These are phyloP conservation scores for Notoglanidium macrostoma DNA, from an alignment of 2,797 vertebrate species.

Conservation along the genomic window DNA sequence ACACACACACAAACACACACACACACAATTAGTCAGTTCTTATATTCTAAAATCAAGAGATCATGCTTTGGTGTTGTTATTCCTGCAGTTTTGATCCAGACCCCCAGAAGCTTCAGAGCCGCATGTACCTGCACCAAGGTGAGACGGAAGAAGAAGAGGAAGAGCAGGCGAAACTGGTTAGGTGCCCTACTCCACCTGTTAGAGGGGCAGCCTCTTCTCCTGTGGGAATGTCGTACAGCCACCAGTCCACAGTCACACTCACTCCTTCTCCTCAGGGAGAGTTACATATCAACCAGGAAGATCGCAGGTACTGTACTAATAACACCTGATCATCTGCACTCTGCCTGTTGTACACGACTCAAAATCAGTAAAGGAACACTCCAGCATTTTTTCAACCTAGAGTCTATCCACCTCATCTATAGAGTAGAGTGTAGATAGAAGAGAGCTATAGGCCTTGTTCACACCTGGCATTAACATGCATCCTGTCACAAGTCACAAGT, in stretches of 20 bases:
- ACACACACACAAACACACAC: background rate
- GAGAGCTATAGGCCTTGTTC: too few species aligned
- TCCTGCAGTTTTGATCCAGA: constrained; percentile 88
- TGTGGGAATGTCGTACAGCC: constrained; percentile 94
- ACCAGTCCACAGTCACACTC: constrained; percentile 96
- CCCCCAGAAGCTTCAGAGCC: constrained; percentile 80
- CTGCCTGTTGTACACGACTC: background rate
- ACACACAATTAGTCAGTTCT: background rate
- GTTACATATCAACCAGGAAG: constrained; percentile 67
- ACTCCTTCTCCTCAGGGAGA: constrained; percentile 97
- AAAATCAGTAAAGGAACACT: background rate
- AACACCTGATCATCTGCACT: background rate
- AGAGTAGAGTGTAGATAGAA: background rate
- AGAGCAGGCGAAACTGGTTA: constrained; percentile 78
- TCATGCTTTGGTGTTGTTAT: background rate
- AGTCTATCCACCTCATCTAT: background rate
- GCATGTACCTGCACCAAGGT: constrained; percentile 96
- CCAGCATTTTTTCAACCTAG: background rate
- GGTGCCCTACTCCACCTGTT: constrained; percentile 93
- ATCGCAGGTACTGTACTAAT: constrained; percentile 81
- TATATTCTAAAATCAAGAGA: background rate
- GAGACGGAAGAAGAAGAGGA: constrained; percentile 75
- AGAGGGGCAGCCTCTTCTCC: constrained; percentile 95
- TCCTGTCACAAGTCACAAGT: too few species aligned
- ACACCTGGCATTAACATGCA: too few species aligned